Base-by-base conservation (phyloP, 2,797 vertebrate genomes). In the Pipistrellus nathusii region DNA sequence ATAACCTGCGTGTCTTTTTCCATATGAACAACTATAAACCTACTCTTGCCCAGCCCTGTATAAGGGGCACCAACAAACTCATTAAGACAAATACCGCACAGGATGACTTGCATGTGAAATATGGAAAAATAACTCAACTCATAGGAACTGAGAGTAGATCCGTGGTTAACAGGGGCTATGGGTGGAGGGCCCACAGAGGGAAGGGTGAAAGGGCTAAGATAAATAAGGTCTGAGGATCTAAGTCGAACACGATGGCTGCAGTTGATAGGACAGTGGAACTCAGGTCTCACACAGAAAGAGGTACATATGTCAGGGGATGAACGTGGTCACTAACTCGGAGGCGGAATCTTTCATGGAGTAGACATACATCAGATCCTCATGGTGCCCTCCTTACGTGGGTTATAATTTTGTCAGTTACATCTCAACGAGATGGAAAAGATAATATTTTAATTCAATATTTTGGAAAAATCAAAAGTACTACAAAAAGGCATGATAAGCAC, bases 201-300 rank as follows among this genome's bases (percentile, higher is more conserved):
- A 3, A 0, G 7, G 59, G 57, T 32, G 17, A 48, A 18, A 12
- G 21, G 20, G 21, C 6, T 14, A 15, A 11, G 41, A 81, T 68
- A 30, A 55, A 27, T 4, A 44, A 68, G 38, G 30, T 23, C 77
- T 17, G 30, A 46, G 8, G 18, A 46, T 18, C 77, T 41, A 4
- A 4, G 48, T 18, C 1, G 0, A 23, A 46, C 35, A 3, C 9
- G 17, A 6, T 5, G 5, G 8, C 3, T 8, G 17, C 27, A 20
- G 25, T 18, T 55, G 68, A 10, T 23, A 14, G 46, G 64, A 55
- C 25, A 9, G 46, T 41, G 35, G 25, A 66, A 55, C 53, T 17
- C 23, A 2, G 15, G 35, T 81, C 66, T 27, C 68, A 55, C 20
- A 44, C n/a, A 78, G 15, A 46, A 14, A 46, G 32, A 20, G 75